phyloP scores from a whole-genome alignment of 2,113 vertebrate genomes.

The Istiophorus platypterus region DNA sequence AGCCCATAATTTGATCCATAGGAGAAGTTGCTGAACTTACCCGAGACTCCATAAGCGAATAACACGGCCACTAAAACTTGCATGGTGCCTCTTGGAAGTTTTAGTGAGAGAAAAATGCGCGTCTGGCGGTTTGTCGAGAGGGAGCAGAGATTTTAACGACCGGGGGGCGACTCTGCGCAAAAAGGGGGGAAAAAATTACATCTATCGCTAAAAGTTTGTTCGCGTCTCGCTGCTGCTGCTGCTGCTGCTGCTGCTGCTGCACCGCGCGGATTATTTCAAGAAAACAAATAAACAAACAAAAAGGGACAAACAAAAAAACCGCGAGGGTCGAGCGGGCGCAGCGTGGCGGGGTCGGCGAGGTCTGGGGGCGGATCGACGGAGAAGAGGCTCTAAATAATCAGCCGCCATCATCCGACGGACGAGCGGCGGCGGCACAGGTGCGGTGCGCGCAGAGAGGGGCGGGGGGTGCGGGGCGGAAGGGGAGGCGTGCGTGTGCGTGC shows the following conservation, averaged over 20 bases:
- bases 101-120: not conserved
- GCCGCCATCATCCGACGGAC: slow-evolving; percentile 61
- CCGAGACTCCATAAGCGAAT: slow-evolving; percentile 60
- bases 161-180: slow-evolving; percentile 35
- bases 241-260: not conserved
- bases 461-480: not conserved
- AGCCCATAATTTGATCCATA: rapidly evolving
- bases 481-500: too few species aligned
- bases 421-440: slow-evolving; percentile 48
- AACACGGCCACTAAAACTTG: slow-evolving; percentile 67
- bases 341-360: slow-evolving; percentile 8
- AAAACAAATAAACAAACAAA: too few species aligned
- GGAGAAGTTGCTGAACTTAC: slow-evolving; percentile 62
- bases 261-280: too few species aligned
- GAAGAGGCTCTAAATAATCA: not conserved
- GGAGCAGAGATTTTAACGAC: not conserved
- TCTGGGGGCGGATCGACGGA: slow-evolving; percentile 22
- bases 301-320: too few species aligned
- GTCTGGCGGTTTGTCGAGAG: not conserved
- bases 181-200: not conserved
- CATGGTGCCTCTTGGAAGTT: slow-evolving; percentile 47
- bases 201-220: slow-evolving; percentile 46
- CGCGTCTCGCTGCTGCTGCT: not conserved
- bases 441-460: slow-evolving; percentile 18
- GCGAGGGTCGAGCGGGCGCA: not conserved